Evolutionary conservation across 2,888 invertebrate species (phyloP).

Genomic region (Volucella inflata): DNA sequence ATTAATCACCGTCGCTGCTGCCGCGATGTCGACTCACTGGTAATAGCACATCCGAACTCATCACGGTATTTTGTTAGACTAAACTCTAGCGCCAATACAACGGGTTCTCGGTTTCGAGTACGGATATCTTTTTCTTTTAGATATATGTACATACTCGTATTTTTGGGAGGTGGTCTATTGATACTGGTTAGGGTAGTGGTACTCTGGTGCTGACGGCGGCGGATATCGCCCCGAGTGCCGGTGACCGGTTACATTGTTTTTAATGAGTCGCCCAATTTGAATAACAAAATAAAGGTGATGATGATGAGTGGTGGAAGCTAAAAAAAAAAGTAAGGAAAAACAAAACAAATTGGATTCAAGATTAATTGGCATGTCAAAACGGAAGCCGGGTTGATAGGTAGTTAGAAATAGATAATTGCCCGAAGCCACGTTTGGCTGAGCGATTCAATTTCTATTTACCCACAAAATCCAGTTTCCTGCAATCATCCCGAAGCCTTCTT

Average conservation of each 20-base stretch:
- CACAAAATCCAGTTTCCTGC: too few relatives aligned
- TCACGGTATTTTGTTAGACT: conserved; percentile 70
- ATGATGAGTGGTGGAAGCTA: conserved; percentile 35
- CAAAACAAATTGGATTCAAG: too few relatives aligned
- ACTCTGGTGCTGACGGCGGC: background rate
- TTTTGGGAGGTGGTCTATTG: background rate
- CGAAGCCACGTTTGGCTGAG: too few relatives aligned
- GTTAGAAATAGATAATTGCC: too few relatives aligned
- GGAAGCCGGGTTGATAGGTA: too few relatives aligned
- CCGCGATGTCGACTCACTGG: conserved; percentile 54
- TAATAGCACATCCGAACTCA: conserved; percentile 68
- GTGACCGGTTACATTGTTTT: conserved; percentile 52
- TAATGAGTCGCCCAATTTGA: conserved; percentile 39
- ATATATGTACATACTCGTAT: too few relatives aligned
- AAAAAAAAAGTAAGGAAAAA: background rate
- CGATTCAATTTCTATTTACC: too few relatives aligned
- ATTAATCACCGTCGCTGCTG: conserved; percentile 64
- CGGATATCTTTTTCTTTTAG: conserved; percentile 20
- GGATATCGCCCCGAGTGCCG: conserved; percentile 6
- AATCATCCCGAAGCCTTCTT: too few relatives aligned
- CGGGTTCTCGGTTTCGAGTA: conserved; percentile 6
- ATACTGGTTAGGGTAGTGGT: background rate
- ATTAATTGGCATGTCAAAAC: too few relatives aligned
- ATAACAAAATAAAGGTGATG: conserved; percentile 50
- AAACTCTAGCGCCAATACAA: conserved; percentile 24